phyloP scores from a whole-genome alignment of 2,113 vertebrate genomes.

The Cromileptes altivelis region DNA sequence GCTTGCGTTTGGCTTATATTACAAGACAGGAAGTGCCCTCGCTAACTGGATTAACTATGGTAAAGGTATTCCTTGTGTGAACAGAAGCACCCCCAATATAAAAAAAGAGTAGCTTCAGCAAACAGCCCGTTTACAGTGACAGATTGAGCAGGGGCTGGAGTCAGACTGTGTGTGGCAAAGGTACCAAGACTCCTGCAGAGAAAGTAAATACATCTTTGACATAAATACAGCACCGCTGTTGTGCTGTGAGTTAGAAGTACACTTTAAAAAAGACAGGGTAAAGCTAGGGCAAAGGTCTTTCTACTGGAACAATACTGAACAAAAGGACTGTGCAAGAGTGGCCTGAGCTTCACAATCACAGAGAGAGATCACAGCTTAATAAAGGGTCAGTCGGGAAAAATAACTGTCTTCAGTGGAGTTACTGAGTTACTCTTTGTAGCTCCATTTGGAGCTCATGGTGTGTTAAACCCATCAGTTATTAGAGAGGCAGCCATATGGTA shows the following conservation, averaged over 20 bases:
- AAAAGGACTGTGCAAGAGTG: not conserved
- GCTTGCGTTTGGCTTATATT: conserved; percentile 1
- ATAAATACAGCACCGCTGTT: not conserved
- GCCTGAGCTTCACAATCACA: not conserved
- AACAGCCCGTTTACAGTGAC: not conserved
- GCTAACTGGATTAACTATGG: not conserved
- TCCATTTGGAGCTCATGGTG: not conserved
- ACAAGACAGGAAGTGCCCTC: not conserved
- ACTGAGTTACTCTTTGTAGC: conserved; percentile 2
- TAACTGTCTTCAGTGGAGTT: not conserved
- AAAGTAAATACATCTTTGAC: not conserved
- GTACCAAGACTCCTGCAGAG: not conserved
- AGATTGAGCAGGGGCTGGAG: not conserved
- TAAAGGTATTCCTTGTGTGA: not conserved
- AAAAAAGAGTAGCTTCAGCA: not conserved
- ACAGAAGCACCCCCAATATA: not conserved
- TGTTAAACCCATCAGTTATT: conserved; percentile 20
- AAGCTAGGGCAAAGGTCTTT: not conserved
- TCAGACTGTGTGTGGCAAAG: not conserved
- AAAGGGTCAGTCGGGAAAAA: not conserved
- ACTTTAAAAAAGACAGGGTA: not conserved
- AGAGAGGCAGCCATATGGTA: conserved; percentile 49
- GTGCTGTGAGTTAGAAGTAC: not conserved
- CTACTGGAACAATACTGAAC: not conserved
- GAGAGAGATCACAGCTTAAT: not conserved